Conservation (phyloP, 2,888 invertebrate genomes). For the Theodoxus fluviatilis region DNA sequence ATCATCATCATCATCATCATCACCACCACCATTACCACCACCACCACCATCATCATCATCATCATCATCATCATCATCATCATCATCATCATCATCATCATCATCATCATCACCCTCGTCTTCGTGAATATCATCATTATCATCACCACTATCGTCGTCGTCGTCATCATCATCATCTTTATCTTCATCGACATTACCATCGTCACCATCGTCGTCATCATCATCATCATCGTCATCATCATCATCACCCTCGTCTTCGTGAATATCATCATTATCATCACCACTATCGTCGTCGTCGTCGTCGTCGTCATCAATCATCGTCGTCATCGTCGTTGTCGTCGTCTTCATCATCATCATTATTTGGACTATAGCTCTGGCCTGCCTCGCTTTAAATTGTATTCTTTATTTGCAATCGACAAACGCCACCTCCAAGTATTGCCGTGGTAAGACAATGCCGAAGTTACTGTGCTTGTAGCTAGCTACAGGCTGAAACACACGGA, state of each 20-base stretch:
- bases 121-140: neutral
- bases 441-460: too few relatives aligned
- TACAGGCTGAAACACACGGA: too few relatives aligned
- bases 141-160: neutral
- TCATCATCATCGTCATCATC: neutral
- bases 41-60: neutral
- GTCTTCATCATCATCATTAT: too few relatives aligned
- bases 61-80: conserved; percentile 11
- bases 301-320: neutral
- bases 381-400: too few relatives aligned
- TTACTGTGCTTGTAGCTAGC: too few relatives aligned
- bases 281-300: neutral
- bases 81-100: neutral
- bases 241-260: neutral
- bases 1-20: conserved; percentile 12
- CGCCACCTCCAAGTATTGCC: too few relatives aligned
- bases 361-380: too few relatives aligned
- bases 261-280: neutral
- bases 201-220: neutral
- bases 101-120: neutral
- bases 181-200: neutral
- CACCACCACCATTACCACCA: too few relatives aligned
- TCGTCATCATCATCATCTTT: neutral
- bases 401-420: too few relatives aligned
- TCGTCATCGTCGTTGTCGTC: neutral